Percentiles rank a stretch among this genome's conserved stretches.
These are phyloP conservation scores for Cosmia pyralina DNA, from an alignment of 2,888 invertebrate genomes.

Conservation along the genomic window DNA sequence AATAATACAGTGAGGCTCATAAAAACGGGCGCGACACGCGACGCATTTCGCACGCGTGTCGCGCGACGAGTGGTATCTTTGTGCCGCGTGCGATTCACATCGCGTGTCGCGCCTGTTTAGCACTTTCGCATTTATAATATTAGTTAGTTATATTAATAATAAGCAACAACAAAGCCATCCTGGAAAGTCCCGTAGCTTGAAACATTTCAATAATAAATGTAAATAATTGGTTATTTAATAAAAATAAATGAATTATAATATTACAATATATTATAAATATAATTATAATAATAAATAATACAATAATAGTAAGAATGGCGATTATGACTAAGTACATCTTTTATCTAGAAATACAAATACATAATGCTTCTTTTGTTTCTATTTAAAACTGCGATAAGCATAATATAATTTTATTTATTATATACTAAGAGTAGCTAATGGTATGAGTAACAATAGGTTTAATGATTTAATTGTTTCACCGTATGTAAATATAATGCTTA, in stretches of 20 bases:
- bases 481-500: no score
- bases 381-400: constrained; percentile 30
- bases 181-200: constrained; percentile 5
- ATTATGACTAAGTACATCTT: constrained; percentile 7
- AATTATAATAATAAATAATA: neutral
- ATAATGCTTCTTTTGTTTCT: constrained; percentile 22
- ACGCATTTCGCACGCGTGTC: no score
- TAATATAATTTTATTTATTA: neutral
- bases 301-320: neutral
- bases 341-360: constrained; percentile 18
- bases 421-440: neutral
- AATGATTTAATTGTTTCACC: neutral
- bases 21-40: no score
- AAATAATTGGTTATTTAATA: neutral
- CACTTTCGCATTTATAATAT: no score
- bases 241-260: neutral
- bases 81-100: no score
- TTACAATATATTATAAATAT: no score
- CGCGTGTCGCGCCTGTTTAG: no score
- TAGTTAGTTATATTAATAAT: neutral
- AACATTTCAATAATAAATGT: constrained; percentile 1
- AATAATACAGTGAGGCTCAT: neutral
- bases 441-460: neutral
- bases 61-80: no score
- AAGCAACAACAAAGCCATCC: neutral